Base-by-base conservation (phyloP, 2,797 vertebrate genomes). In the Allobates femoralis region DNA sequence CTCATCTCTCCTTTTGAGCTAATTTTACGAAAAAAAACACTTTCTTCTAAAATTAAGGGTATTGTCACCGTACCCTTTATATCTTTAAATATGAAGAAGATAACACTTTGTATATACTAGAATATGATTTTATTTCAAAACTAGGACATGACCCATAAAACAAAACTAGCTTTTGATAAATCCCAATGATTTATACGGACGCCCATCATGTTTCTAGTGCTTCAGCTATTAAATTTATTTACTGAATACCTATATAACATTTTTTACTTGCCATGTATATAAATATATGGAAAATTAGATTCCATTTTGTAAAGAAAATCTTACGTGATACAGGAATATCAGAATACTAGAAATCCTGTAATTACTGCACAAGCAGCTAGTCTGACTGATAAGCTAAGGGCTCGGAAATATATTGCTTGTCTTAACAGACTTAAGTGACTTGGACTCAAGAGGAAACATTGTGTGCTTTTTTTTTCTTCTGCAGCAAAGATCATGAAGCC, bases 281-380 rank as follows among this genome's bases (percentile, higher is more conserved):
- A 21, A 41, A 37, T 69, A 73, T 55, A 76, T n/a, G 64, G 71
- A 66, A 6, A 50, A 64, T 89, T 51, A 46, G 50, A 90, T 89
- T 0, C 10, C 60, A 88, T 88, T 91, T 85, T 78, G 62, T 87
- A 90, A 79, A 74, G 16, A 50, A 0, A 26, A 46, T 19, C 0
- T 58, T 12, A 83, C 85, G 69, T n/a, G 16, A 41, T 50, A 30
- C 81, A 81, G 78, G 89, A n/a, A 60, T 46, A 87, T 83, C 56
- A 85, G 50, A 87, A n/a, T 79, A 32, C 62, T 84, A 88, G 88
- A 90, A 88, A 89, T 90, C 84, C 84, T 89, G 83, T 91, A 88
- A 91, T 91, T 92, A 89, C 87, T 90, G 89, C 53, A 86, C 18
- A 91, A 89, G 91, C 91, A 92, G 84, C 0, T 15, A 89, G 83